These are phyloP conservation scores for Drosophila burlai DNA, from an alignment of 1,140 invertebrate genomes.

Conservation along the genomic window DNA sequence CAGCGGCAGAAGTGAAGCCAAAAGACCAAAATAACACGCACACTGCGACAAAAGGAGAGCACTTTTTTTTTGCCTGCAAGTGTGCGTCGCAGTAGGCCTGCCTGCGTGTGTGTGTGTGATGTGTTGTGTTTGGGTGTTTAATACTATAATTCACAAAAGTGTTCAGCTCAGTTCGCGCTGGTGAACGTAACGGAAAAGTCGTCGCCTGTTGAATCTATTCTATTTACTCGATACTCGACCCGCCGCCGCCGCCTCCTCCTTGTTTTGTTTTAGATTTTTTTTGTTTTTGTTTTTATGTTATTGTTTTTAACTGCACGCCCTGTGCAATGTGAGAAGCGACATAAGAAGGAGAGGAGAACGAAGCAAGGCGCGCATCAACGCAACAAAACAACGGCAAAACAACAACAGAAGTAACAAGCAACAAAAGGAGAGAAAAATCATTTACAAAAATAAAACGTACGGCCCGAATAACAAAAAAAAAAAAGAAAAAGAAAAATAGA, in stretches of 20 bases:
- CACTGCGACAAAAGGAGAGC: slow-evolving; percentile 39
- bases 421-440: slow-evolving; percentile 17
- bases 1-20: slow-evolving; percentile 14
- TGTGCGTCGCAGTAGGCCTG: slow-evolving; percentile 3
- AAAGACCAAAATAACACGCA: slow-evolving; percentile 66
- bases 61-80: slow-evolving; percentile 5
- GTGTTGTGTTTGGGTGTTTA: slow-evolving; percentile 48
- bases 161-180: slow-evolving; percentile 78
- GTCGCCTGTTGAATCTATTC: slow-evolving; percentile 49
- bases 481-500: not conserved
- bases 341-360: not conserved
- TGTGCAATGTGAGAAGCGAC: slow-evolving; percentile 21
- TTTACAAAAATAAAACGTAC: slow-evolving; percentile 47
- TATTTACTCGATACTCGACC: slow-evolving; percentile 29
- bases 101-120: not conserved
- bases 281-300: slow-evolving; percentile 16
- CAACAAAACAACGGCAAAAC: slow-evolving; percentile 28
- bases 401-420: slow-evolving; percentile 13
- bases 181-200: slow-evolving; percentile 81
- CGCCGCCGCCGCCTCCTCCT: slow-evolving; percentile 2
- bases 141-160: slow-evolving; percentile 80
- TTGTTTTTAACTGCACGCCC: slow-evolving; percentile 23
- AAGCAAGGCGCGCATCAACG: not conserved
- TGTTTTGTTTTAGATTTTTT: slow-evolving; percentile 31
- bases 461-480: slow-evolving; percentile 24